These are phyloP conservation scores for Balearica regulorum DNA, from an alignment of 2,797 vertebrate species.

Conservation along the genomic window DNA sequence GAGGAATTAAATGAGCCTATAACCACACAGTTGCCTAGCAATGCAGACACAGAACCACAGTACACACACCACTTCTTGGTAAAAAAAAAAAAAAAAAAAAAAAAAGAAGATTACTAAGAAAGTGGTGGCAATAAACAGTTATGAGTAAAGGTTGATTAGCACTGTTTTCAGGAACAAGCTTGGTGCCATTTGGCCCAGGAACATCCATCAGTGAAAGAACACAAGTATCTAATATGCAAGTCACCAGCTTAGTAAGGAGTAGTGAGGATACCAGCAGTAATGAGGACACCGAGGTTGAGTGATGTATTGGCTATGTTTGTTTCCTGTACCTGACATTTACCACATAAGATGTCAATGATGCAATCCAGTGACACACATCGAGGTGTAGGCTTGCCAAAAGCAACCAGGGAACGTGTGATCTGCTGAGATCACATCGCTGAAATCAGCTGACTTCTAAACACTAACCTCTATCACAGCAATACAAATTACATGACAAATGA, in stretches of 20 bases:
- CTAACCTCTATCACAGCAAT: neutral
- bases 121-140: neutral
- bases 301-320: accelerated
- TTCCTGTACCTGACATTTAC: neutral
- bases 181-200: neutral
- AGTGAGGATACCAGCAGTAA: neutral
- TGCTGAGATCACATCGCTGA: neutral
- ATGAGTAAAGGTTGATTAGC: neutral
- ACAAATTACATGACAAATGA: neutral
- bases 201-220: neutral
- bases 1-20: neutral
- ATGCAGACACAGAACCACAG: neutral
- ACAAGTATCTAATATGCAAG: neutral
- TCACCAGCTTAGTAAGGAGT: neutral
- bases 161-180: neutral
- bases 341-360: neutral
- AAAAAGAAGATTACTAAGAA: neutral
- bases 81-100: neutral
- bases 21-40: slow-evolving; percentile 16
- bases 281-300: neutral
- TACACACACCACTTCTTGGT: neutral
- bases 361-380: accelerated
- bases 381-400: neutral
- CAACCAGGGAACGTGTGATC: neutral
- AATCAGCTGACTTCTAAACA: neutral